These are phyloP conservation scores for Drosophila chauvacae DNA, from an alignment of 1,140 invertebrate genomes.

Conservation along the genomic window DNA sequence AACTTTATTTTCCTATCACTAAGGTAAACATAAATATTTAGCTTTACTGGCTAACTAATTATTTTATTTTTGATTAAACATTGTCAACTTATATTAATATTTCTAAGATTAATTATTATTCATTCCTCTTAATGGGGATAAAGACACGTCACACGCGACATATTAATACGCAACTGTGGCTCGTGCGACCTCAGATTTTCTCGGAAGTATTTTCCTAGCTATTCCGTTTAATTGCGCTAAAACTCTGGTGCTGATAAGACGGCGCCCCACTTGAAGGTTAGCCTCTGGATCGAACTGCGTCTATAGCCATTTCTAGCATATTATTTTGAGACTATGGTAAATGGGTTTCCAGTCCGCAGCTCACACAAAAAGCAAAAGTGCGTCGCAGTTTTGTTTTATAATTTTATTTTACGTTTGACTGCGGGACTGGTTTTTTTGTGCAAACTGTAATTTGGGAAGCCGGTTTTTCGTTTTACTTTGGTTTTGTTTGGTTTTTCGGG, in stretches of 20 bases:
- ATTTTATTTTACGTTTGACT: slow-evolving; percentile 27
- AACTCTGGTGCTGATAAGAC: slow-evolving; percentile 26
- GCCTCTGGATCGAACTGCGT: slow-evolving; percentile 25
- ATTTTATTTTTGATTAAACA: background rate
- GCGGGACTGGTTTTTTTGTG: slow-evolving; percentile 54
- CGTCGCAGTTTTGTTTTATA: slow-evolving; percentile 60
- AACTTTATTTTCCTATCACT: background rate
- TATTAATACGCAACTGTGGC: background rate
- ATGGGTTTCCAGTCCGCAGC: slow-evolving; percentile 31
- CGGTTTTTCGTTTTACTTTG: slow-evolving; percentile 48
- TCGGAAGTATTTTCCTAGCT: slow-evolving; percentile 23
- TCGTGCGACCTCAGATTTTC: slow-evolving; percentile 27
- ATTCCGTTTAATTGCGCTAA: slow-evolving; percentile 21
- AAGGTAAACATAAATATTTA: no score
- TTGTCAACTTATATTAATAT: no score
- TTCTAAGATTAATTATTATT: background rate
- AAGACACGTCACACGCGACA: slow-evolving; percentile 6
- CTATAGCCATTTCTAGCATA: slow-evolving; percentile 12
- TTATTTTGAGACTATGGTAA: slow-evolving; percentile 22
- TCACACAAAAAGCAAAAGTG: slow-evolving; percentile 54
- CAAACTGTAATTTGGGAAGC: slow-evolving; percentile 57
- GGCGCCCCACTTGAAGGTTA: slow-evolving; percentile 44
- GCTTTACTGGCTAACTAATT: no score
- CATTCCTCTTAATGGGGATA: background rate
- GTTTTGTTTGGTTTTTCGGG: slow-evolving; percentile 16